Conservation (phyloP, 2,113 vertebrate species). For the Ornithorhynchus anatinus region DNA sequence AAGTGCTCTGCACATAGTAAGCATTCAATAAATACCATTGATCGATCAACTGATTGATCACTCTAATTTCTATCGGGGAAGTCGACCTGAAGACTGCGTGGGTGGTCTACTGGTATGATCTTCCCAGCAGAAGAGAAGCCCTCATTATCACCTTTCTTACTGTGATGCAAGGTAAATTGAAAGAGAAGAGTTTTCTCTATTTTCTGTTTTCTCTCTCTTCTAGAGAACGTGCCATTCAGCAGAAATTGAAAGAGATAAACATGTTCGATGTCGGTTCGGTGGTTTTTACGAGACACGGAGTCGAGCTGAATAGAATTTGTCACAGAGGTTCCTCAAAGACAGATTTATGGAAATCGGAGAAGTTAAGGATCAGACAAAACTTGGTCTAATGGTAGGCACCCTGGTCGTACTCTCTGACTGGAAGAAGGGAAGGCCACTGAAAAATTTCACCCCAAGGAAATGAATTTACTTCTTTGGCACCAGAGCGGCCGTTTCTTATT, state of each 20-base stretch:
- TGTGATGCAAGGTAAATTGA: conserved; percentile 23
- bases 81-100: conserved; percentile 43
- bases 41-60: too few relatives aligned
- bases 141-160: conserved; percentile 43
- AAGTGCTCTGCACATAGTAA: too few relatives aligned
- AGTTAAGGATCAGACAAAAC: conserved; percentile 39
- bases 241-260: conserved; percentile 54
- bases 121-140: conserved; percentile 30
- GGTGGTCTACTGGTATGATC: conserved; percentile 52
- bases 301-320: conserved; percentile 55
- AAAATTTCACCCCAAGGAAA: conserved; percentile 38
- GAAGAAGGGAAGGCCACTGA: conserved; percentile 32
- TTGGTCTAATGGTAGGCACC: conserved; percentile 41
- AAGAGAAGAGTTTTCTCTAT: conserved; percentile 32
- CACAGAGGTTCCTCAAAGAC: conserved; percentile 50
- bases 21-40: too few relatives aligned
- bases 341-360: conserved; percentile 51
- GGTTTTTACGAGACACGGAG: conserved; percentile 66
- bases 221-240: conserved; percentile 48
- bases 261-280: conserved; percentile 28
- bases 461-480: conserved; percentile 41
- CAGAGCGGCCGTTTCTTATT: conserved; percentile 36
- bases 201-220: too few relatives aligned
- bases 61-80: conserved; percentile 37
- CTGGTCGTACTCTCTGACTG: conserved; percentile 47